phyloP scores from a whole-genome alignment of 2,797 vertebrate genomes.

The Gila robusta region DNA sequence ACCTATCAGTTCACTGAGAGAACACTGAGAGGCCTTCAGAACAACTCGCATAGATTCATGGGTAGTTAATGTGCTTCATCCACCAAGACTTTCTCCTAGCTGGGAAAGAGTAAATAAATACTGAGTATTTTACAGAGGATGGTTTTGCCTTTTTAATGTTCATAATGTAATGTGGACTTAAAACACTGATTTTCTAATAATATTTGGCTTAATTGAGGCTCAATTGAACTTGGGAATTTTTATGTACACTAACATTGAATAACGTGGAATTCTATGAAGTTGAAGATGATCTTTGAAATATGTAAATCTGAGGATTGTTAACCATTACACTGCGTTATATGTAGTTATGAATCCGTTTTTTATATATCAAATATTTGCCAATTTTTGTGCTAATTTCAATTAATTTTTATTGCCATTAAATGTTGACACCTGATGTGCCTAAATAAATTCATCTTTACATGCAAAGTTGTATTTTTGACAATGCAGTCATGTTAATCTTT shows the following conservation, averaged over 20 bases:
- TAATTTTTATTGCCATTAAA: conserved; percentile 26
- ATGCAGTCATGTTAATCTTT: neutral
- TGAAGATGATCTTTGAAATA: conserved; percentile 57
- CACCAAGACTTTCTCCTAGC: conserved; percentile 3
- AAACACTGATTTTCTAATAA: neutral
- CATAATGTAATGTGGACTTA: conserved; percentile 40
- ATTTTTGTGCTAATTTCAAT: conserved; percentile 38
- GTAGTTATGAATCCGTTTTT: conserved; percentile 70
- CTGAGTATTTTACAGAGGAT: conserved; percentile 75
- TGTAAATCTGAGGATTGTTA: conserved; percentile 81
- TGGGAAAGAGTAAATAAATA: conserved; percentile 72
- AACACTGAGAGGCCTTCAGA: conserved; percentile 77
- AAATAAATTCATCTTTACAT: conserved; percentile 1
- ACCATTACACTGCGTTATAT: conserved; percentile 79
- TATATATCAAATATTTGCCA: conserved; percentile 31
- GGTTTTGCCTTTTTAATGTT: conserved; percentile 27
- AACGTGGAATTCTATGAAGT: conserved; percentile 43
- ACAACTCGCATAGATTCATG: conserved; percentile 54
- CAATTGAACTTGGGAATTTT: neutral
- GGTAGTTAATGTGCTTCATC: conserved; percentile 17
- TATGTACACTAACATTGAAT: conserved; percentile 8
- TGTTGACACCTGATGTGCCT: conserved; percentile 12
- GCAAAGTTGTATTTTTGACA: neutral
- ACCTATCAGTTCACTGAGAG: conserved; percentile 82
- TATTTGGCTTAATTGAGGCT: conserved; percentile 20